Evolutionary conservation across 2,888 invertebrate genomes (phyloP), one percentile per base, ranked within the genome.

Genomic region (Physocephala rufipes): DNA sequence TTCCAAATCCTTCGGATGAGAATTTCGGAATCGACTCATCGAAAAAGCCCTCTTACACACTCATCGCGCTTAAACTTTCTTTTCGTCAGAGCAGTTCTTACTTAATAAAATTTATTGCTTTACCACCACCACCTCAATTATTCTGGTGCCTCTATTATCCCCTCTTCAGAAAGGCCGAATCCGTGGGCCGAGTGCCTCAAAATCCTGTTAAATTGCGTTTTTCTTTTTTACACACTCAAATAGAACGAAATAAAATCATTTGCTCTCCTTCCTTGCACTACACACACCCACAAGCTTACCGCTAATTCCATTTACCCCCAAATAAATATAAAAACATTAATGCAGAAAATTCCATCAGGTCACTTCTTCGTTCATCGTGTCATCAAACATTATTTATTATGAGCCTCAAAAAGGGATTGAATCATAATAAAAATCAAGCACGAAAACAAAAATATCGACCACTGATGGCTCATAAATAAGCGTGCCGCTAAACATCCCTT

Each of bases 381-480:
- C 70, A 65, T 49, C 65, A 65, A 66, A 65, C 59, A 65, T 70
- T 65, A 70, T 70, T 64, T 70, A 65, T 68, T 45, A 59, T 30
- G 67, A 28, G 67, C 67, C 67, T 59, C 55, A 43, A 26, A 68
- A 16, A 36, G 45, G 67, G 67, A 68, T 61, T 19, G 28, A n/a
- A 24, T 30, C 21, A 65, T 12, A 65, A 30, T 30, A 66, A 53
- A 51, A 53, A 53, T 21, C 58, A 21, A 24, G 21, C 13, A 9
- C 55, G 45, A 58, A 26, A 45, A 58, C 19, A 62, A 30, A 36
- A 71, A 72, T 62, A 73, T 73, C 66, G 68, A 59, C 28, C 71
- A 71, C 63, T 67, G 67, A 71, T 71, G 58, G 71, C 53, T 71
- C 73, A 71, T 74, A 72, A 72, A 74, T 71, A 72, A 74, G 70